These are phyloP conservation scores for Prietella phreatophila DNA, from an alignment of 2,113 vertebrate genomes.

Conservation along the genomic window DNA sequence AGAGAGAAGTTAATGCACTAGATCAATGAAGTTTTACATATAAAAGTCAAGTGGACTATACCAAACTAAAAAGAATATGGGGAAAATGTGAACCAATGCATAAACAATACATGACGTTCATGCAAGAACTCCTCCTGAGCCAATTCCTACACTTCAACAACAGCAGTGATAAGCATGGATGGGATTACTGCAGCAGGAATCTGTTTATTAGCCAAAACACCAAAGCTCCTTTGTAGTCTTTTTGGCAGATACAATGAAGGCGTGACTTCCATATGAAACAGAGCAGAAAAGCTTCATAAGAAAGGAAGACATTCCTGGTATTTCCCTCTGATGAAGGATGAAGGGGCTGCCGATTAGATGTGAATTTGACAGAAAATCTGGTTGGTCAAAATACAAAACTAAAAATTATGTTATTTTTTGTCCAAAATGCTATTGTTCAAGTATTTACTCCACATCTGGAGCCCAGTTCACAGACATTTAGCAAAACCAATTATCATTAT, in stretches of 20 bases:
- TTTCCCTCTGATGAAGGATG: conserved; percentile 17
- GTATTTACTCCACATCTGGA: neutral
- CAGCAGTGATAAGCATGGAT: conserved; percentile 21
- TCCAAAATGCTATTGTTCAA: neutral
- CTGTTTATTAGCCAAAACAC: conserved; percentile 34
- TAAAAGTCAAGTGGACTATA: conserved; percentile 1
- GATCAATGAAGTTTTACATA: neutral
- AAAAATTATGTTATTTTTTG: neutral
- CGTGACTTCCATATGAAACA: conserved; percentile 29
- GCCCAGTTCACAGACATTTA: neutral
- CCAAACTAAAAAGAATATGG: neutral
- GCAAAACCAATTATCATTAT: neutral
- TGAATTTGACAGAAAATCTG: neutral
- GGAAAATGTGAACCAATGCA: neutral
- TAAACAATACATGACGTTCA: too few species aligned
- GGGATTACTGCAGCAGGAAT: conserved; percentile 9
- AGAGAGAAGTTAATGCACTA: neutral
- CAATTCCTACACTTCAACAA: neutral
- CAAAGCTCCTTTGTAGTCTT: conserved; percentile 21
- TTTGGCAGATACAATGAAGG: conserved; percentile 29
- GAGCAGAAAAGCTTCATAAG: neutral
- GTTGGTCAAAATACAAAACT: neutral
- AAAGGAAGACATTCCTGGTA: conserved; percentile 34
- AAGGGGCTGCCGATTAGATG: neutral
- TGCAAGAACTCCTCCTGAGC: neutral